phyloP scores from a whole-genome alignment of 2,797 vertebrate genomes.

The Phataginus tetradactyla region DNA sequence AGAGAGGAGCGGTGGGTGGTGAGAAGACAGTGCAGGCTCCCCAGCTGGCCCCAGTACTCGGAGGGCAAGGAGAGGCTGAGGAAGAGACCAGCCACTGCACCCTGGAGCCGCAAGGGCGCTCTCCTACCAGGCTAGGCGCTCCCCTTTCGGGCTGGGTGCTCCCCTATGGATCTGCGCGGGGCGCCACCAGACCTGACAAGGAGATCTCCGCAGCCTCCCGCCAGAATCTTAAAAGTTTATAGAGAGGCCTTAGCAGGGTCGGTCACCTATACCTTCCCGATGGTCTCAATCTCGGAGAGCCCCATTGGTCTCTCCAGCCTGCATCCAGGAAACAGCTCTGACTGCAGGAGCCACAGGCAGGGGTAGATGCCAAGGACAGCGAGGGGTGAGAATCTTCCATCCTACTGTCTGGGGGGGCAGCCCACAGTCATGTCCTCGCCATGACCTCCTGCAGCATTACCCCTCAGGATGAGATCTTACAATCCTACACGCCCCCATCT shows the following conservation, averaged over 20 bases:
- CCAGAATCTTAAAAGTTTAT: neutral
- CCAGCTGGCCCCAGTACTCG: rapidly evolving
- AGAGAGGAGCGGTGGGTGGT: too few species aligned
- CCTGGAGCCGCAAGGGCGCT: neutral
- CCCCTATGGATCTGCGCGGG: too few species aligned
- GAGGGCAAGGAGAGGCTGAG: neutral
- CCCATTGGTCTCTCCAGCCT: neutral
- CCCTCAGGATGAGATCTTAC: neutral
- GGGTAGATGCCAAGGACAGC: neutral
- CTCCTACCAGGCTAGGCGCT: neutral
- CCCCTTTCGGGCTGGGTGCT: too few species aligned
- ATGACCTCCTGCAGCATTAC: neutral
- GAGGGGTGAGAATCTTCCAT: too few species aligned
- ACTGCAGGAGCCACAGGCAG: too few species aligned
- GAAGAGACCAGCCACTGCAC: too few species aligned
- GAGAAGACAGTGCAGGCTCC: neutral
- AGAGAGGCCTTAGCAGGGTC: too few species aligned
- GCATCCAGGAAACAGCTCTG: neutral
- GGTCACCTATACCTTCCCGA: rapidly evolving
- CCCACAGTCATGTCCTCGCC: rapidly evolving
- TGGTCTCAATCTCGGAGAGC: too few species aligned
- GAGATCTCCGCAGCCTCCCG: rapidly evolving
- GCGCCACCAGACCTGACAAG: neutral
- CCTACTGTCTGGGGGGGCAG: neutral
- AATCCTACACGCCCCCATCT: neutral